phyloP scores from a whole-genome alignment of 2,113 vertebrate genomes.

The Macrotus californicus region DNA sequence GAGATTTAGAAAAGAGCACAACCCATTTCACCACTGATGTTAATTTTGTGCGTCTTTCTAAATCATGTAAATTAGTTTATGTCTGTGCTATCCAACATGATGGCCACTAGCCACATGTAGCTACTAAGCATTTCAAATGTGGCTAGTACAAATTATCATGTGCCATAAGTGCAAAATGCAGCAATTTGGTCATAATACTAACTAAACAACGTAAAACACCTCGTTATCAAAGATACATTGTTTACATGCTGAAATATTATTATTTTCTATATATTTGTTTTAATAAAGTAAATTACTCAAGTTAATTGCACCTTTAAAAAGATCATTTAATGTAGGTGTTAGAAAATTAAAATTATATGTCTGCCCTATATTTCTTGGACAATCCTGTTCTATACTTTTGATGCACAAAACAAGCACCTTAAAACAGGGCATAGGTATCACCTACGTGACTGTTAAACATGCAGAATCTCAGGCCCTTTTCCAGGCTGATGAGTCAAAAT shows the following conservation, averaged over 20 bases:
- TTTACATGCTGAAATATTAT: background rate
- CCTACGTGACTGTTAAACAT: background rate
- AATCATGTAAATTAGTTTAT: background rate
- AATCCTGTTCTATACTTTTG: background rate
- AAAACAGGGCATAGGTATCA: background rate
- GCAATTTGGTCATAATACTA: background rate
- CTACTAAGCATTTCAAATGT: background rate
- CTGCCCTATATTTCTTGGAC: background rate
- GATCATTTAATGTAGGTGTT: fast-evolving
- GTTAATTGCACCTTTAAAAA: background rate
- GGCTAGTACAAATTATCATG: background rate
- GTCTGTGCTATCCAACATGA: background rate
- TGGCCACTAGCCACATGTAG: background rate
- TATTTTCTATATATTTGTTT: background rate
- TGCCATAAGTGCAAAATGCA: background rate
- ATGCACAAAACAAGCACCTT: background rate
- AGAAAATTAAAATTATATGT: background rate
- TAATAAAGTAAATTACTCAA: background rate
- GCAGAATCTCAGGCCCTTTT: background rate
- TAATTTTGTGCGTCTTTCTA: background rate
- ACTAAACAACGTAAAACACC: background rate
- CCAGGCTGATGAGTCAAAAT: background rate
- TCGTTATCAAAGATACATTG: background rate
- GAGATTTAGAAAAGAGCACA: background rate
- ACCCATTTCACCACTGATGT: background rate